A percentile compares a stretch with the other conserved stretches of the same genome.
phyloP scores from a whole-genome alignment of 1,140 invertebrate species.

The Apis dorsata region DNA sequence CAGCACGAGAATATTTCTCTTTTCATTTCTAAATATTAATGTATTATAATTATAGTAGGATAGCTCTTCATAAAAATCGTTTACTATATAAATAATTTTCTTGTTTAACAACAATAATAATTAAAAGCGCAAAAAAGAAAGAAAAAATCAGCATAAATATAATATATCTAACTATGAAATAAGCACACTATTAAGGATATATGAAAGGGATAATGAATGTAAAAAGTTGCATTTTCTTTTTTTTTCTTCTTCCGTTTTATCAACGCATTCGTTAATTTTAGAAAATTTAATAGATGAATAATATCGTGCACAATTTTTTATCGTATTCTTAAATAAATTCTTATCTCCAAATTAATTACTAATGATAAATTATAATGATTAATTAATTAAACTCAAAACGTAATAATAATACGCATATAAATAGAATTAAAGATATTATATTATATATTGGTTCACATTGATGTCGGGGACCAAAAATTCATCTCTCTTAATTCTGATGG shows the following conservation, averaged over 20 bases:
- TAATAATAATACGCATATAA: not conserved
- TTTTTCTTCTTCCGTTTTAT: not conserved
- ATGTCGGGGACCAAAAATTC: constrained; percentile 92
- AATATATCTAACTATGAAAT: not conserved
- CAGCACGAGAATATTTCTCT: not conserved
- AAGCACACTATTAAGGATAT: not conserved
- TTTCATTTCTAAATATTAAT: not conserved
- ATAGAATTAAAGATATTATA: no score
- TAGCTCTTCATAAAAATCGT: not conserved
- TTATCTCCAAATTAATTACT: not conserved
- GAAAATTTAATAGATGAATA: not conserved
- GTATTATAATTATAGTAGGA: no score
- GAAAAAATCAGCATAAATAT: not conserved
- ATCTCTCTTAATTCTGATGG: constrained; percentile 88
- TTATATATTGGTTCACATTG: constrained; percentile 82
- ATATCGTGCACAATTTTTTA: not conserved
- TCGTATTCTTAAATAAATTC: not conserved
- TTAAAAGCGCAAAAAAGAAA: not conserved
- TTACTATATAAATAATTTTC: not conserved
- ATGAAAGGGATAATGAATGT: not conserved
- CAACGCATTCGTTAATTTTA: not conserved
- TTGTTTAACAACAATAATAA: not conserved
- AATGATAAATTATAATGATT: not conserved
- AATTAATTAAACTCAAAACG: not conserved
- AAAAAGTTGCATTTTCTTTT: not conserved